phyloP scores from a whole-genome alignment of 1,140 invertebrate species.

The Drosophila prosaltans region DNA sequence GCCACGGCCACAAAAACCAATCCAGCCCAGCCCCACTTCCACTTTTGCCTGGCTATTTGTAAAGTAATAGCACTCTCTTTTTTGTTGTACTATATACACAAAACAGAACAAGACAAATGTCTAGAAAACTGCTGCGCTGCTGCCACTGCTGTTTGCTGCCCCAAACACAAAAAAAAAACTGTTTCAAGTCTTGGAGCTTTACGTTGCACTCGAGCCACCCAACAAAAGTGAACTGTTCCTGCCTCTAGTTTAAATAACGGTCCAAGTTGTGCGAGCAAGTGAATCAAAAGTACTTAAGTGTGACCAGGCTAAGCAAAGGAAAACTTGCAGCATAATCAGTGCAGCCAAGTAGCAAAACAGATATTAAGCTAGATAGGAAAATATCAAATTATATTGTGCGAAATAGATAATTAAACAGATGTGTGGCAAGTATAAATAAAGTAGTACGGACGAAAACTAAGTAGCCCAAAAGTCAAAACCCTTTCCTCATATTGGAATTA shows the following conservation, averaged over 20 bases:
- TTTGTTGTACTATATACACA: conserved; percentile 30
- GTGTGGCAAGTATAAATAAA: too few relatives aligned
- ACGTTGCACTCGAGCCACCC: conserved; percentile 66
- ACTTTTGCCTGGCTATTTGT: conserved; percentile 29
- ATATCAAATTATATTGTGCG: too few relatives aligned
- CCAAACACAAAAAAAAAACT: conserved; percentile 33
- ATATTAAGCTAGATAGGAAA: not conserved
- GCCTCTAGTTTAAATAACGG: conserved; percentile 3
- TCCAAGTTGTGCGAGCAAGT: too few relatives aligned
- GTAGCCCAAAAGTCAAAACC: too few relatives aligned
- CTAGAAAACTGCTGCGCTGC: conserved; percentile 52
- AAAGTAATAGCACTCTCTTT: conserved; percentile 54
- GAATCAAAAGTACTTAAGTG: conserved; percentile 4
- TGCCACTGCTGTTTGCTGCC: conserved; percentile 24
- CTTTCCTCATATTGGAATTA: too few relatives aligned
- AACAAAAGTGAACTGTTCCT: conserved; percentile 50
- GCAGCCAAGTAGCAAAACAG: not conserved
- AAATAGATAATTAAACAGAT: too few relatives aligned
- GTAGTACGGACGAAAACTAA: too few relatives aligned
- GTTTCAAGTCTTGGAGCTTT: conserved; percentile 32
- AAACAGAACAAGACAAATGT: conserved; percentile 34
- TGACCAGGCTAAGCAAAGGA: not conserved
- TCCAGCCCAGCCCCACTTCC: conserved; percentile 36
- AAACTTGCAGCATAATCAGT: not conserved
- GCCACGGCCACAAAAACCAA: conserved; percentile 22